phyloP scores from a whole-genome alignment of 1,140 invertebrate genomes.

The Zaprionus lachaisei region DNA sequence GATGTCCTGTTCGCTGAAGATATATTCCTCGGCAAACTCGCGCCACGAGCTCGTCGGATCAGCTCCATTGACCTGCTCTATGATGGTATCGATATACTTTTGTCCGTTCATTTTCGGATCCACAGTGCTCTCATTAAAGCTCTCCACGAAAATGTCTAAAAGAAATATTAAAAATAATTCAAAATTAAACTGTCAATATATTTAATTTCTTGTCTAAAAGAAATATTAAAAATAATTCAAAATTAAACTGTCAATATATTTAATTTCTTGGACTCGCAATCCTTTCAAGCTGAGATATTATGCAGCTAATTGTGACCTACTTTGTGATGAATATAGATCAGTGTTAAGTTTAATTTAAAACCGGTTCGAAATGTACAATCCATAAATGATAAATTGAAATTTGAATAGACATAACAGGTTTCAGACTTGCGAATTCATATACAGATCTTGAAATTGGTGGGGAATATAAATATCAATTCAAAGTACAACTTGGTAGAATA shows the following conservation, averaged over 20 bases:
- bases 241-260: not conserved
- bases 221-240: not conserved
- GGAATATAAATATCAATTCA: not conserved
- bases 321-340: not conserved
- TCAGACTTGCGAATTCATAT: not conserved
- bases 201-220: slow-evolving; percentile 44
- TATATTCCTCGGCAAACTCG: slow-evolving; percentile 72
- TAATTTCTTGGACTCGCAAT: not conserved
- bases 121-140: slow-evolving; percentile 72
- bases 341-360: not conserved
- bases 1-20: slow-evolving; percentile 62
- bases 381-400: not conserved
- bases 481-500: too few relatives aligned
- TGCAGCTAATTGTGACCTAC: not conserved
- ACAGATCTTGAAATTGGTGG: not conserved
- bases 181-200: not conserved
- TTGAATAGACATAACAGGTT: not conserved
- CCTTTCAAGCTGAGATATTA: not conserved
- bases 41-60: slow-evolving; percentile 75
- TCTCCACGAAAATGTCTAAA: slow-evolving; percentile 72
- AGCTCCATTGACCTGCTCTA: slow-evolving; percentile 73
- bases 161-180: not conserved
- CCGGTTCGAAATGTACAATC: not conserved
- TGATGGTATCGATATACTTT: slow-evolving; percentile 75
- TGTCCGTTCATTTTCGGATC: slow-evolving; percentile 63